Percentiles rank a stretch among this genome's conserved stretches.
These are phyloP conservation scores for Enteromius anoplus DNA, from an alignment of 2,797 vertebrate species.

Conservation along the genomic window DNA sequence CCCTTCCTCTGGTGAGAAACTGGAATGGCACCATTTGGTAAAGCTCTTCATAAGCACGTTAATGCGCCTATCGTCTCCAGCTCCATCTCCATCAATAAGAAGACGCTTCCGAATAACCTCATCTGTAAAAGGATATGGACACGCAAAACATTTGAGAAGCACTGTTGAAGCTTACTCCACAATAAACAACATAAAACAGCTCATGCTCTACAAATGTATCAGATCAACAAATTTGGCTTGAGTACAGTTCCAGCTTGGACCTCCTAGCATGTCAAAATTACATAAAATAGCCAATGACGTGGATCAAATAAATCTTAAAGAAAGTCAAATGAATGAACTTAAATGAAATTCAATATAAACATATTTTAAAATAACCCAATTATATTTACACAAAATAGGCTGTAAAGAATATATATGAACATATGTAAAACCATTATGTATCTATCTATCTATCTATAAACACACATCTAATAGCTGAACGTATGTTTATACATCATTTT, in stretches of 20 bases:
- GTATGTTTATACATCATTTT: too few species aligned
- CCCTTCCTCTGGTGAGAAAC: slow-evolving; percentile 91
- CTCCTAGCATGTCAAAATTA: not conserved
- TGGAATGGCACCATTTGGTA: slow-evolving; percentile 93
- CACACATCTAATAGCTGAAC: too few species aligned
- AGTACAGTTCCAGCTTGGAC: not conserved
- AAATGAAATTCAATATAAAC: too few species aligned
- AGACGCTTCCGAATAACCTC: slow-evolving; percentile 97
- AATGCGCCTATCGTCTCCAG: slow-evolving; percentile 94
- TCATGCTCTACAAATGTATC: not conserved
- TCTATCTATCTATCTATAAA: too few species aligned
- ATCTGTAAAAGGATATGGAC: slow-evolving; percentile 69
- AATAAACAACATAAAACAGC: not conserved
- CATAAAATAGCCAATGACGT: not conserved
- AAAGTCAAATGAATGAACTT: too few species aligned
- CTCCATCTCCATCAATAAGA: slow-evolving; percentile 96
- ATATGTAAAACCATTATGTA: too few species aligned
- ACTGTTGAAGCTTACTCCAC: not conserved
- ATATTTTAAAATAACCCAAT: too few species aligned
- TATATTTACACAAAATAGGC: too few species aligned
- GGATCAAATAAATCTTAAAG: not conserved
- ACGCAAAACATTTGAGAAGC: not conserved
- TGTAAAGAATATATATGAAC: too few species aligned
- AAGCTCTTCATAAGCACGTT: slow-evolving; percentile 96
- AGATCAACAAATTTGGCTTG: not conserved